Conservation (phyloP, 2,113 vertebrate genomes). For the Phocoena phocoena region DNA sequence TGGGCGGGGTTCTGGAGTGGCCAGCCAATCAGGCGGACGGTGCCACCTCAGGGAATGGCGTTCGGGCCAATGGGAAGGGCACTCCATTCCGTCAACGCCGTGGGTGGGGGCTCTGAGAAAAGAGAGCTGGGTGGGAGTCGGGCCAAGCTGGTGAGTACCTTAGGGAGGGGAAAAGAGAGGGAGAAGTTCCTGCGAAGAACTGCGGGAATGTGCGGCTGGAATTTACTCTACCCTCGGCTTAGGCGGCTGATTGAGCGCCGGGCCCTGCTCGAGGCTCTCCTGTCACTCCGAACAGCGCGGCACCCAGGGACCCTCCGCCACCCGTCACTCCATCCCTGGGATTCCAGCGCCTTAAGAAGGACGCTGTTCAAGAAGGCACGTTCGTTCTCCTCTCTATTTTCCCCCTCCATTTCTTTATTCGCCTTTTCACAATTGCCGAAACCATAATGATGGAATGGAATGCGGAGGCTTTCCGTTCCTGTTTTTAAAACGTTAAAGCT, state of each 20-base stretch:
- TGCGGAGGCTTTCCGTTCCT: constrained; percentile 27
- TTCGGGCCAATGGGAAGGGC: constrained; percentile 75
- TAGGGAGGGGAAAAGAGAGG: constrained; percentile 44
- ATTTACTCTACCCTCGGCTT: not conserved
- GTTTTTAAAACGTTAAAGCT: constrained; percentile 26
- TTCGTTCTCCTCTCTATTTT: not conserved
- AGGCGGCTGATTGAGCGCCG: not conserved
- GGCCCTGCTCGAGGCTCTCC: not conserved
- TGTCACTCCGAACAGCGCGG: not conserved
- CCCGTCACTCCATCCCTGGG: not conserved
- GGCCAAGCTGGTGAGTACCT: constrained; percentile 56
- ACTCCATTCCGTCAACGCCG: constrained; percentile 73
- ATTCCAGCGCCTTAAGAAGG: constrained; percentile 41
- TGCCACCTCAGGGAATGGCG: constrained; percentile 64
- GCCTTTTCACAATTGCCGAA: constrained; percentile 55
- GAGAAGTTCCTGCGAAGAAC: constrained; percentile 75
- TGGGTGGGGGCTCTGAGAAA: constrained; percentile 60
- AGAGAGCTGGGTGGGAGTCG: constrained; percentile 35
- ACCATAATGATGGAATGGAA: constrained; percentile 52
- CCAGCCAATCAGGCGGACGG: constrained; percentile 69
- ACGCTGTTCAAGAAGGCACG: constrained; percentile 3
- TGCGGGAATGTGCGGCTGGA: constrained; percentile 79
- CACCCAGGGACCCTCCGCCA: not conserved
- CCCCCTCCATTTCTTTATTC: not conserved
- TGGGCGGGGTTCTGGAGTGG: constrained; percentile 40